Percentiles rank a stretch among this genome's conserved stretches.
Conservation (phyloP, 2,888 invertebrate genomes). For the Lasioglossum calceatum region DNA sequence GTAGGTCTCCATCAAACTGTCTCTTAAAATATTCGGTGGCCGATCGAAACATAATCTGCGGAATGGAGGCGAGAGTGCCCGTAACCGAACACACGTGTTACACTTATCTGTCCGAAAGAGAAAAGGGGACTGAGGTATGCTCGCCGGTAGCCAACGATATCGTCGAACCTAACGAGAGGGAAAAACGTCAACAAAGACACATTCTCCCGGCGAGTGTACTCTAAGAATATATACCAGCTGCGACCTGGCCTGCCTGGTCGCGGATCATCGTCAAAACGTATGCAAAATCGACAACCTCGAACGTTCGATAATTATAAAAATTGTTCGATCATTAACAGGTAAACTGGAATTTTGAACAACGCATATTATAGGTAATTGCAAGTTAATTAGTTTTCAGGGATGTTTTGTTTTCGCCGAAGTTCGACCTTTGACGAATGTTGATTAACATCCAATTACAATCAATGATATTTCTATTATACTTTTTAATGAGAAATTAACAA, state of each 20-base stretch:
- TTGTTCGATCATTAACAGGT: background rate
- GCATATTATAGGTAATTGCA: background rate
- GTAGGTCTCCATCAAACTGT: constrained; percentile 30
- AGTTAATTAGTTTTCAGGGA: background rate
- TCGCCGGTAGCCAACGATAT: constrained; percentile 21
- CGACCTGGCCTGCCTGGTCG: background rate
- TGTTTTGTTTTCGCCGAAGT: background rate
- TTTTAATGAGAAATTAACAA: constrained; percentile 30
- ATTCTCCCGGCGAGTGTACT: constrained; percentile 17
- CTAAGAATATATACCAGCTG: constrained; percentile 33
- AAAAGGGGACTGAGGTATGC: constrained; percentile 25
- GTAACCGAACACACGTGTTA: constrained; percentile 16
- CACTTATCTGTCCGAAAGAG: background rate
- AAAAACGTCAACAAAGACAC: constrained; percentile 45
- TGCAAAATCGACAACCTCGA: background rate
- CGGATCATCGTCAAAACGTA: background rate
- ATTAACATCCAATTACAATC: background rate
- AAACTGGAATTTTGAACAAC: background rate
- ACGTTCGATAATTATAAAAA: background rate
- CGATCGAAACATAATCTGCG: constrained; percentile 52
- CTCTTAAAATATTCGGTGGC: constrained; percentile 42
- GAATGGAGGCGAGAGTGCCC: constrained; percentile 43
- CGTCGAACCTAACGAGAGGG: constrained; percentile 32
- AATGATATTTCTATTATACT: background rate
- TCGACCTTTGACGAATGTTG: background rate